A percentile compares a stretch with the other conserved stretches of the same genome.
Evolutionary conservation across 2,113 vertebrate genomes (phyloP).

Genomic region (Carollia perspicillata): DNA sequence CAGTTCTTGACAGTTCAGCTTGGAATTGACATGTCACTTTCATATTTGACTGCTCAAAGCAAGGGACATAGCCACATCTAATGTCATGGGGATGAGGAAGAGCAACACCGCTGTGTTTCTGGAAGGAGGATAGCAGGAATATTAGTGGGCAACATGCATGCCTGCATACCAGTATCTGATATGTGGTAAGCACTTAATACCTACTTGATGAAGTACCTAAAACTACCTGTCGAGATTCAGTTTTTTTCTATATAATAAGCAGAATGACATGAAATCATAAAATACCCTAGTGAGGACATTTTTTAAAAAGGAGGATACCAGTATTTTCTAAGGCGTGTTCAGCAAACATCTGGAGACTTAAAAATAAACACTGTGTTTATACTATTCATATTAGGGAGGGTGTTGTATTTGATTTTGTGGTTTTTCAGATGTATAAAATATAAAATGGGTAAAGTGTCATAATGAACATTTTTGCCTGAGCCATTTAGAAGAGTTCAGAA

Average conservation of each 20-base stretch:
- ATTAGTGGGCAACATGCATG: neutral
- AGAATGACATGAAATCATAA: slow-evolving; percentile 3
- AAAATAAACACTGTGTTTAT: neutral
- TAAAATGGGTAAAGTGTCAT: neutral
- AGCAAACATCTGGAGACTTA: neutral
- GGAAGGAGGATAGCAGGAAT: neutral
- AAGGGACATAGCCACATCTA: neutral
- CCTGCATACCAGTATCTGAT: neutral
- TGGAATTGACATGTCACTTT: neutral
- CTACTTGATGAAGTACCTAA: neutral
- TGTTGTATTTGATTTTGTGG: neutral
- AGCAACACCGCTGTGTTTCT: neutral
- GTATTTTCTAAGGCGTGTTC: neutral
- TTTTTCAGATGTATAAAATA: neutral
- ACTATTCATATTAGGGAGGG: neutral
- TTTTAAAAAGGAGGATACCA: neutral
- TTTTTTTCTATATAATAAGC: neutral
- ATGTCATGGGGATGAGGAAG: neutral
- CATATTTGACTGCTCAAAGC: neutral
- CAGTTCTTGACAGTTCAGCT: neutral
- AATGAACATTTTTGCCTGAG: neutral
- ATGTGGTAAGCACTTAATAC: neutral
- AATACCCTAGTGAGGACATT: neutral
- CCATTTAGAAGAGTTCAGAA: slow-evolving; percentile 16
- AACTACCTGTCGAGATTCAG: neutral